phyloP scores from a whole-genome alignment of 2,797 vertebrate genomes.

The Neosilurus mollespiculum region DNA sequence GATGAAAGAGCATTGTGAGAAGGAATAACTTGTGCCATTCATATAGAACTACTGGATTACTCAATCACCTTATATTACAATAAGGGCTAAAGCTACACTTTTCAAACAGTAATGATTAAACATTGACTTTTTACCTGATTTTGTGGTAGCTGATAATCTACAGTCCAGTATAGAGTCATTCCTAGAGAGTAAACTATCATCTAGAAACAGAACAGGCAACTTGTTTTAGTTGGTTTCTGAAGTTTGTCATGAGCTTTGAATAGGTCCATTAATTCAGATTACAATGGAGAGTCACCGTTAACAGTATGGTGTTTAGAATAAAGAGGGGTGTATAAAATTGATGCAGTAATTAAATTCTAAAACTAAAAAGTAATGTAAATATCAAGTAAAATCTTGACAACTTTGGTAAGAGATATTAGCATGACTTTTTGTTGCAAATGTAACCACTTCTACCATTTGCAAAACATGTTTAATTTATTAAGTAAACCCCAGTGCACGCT shows the following conservation, averaged over 20 bases:
- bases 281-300: background rate
- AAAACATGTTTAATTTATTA: background rate
- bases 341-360: too few relatives aligned
- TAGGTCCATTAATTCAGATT: background rate
- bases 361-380: too few relatives aligned
- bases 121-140: constrained; percentile 74
- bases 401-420: too few relatives aligned
- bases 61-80: background rate
- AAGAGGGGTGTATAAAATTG: too few relatives aligned
- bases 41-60: background rate
- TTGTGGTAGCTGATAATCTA: constrained; percentile 83
- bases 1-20: background rate
- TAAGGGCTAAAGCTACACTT: background rate
- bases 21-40: background rate
- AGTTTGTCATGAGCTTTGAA: too few relatives aligned
- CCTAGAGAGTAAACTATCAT: constrained; percentile 86
- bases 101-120: background rate
- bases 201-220: constrained; percentile 64
- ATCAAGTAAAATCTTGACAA: too few relatives aligned
- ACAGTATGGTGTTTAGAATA: background rate
- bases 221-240: background rate
- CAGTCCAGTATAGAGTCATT: constrained; percentile 91
- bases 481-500: background rate
- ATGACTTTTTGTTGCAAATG: background rate
- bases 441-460: background rate